A percentile compares a stretch with the other conserved stretches of the same genome.
phyloP scores from a whole-genome alignment of 2,797 vertebrate species.

The Clangula hyemalis region DNA sequence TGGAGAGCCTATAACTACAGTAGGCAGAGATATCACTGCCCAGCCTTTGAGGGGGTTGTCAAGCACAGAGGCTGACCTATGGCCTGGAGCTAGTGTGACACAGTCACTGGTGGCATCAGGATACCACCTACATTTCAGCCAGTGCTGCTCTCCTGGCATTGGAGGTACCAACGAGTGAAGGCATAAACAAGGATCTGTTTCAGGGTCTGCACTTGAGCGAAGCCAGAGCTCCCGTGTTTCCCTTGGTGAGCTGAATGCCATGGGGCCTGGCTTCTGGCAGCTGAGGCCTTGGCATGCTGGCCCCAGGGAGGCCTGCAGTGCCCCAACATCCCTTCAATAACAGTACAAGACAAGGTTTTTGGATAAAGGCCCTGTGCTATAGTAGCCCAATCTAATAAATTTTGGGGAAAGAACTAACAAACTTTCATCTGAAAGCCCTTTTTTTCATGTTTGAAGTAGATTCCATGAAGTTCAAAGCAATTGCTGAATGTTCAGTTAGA shows the following conservation, averaged over 20 bases:
- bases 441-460: neutral
- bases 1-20: neutral
- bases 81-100: neutral
- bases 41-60: neutral
- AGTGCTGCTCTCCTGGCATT: neutral
- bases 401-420: neutral
- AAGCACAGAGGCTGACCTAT: neutral
- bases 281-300: neutral
- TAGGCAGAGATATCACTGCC: neutral
- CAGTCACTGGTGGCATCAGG: neutral
- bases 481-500: neutral
- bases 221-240: neutral
- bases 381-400: neutral
- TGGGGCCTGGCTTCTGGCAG: no score
- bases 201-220: neutral
- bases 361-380: neutral
- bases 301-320: neutral
- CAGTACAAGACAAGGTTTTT: neutral
- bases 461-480: neutral
- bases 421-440: neutral
- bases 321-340: neutral
- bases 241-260: neutral
- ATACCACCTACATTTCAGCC: neutral
- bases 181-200: neutral
- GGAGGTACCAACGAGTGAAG: neutral